Base-by-base conservation (phyloP, 2,113 vertebrate species). In the Misgurnus anguillicaudatus region DNA sequence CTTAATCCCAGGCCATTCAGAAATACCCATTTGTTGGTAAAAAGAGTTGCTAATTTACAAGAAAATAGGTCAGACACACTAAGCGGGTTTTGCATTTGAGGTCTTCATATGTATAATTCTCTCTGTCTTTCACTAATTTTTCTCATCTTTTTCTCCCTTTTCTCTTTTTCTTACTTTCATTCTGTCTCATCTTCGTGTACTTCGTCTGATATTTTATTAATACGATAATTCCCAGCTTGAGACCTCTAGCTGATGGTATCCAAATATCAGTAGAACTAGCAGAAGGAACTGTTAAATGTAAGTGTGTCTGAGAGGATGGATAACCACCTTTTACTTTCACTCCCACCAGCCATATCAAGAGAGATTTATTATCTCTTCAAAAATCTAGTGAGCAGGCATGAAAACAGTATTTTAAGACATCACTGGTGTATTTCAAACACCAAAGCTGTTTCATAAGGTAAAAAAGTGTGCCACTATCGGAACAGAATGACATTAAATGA, bases 201-300 rank as follows among this genome's bases (percentile, higher is more conserved):
- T 89, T 86, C 75, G 82, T 80, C 85, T 87, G 87, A 89, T 89
- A 85, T 87, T 83, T 90, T 89, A 91, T 90, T 83, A 73, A 91
- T 86, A 82, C 80, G 68, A 75, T 7, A 57, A 81, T 85, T 85
- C 84, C 86, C 80, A 81, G 63, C 84, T 81, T 31, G 58, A 57
- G 78, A 57, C 9, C n/a, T 75, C 64, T 63, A 68, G 81, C 75
- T 85, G 82, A 62, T 38, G 86, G 83, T 87, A 87, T 90, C 89
- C 86, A 88, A 86, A 84, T 79, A 83, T 80, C 78, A 65, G n/a
- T 31, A 79, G 78, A 77, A 81, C 76, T 88, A 85, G 89, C 89
- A 90, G 86, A 85, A 86, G 87, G 84, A 82, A 80, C 78, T 80
- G 82, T 81, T 51, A 84, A 84, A 85, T 82, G 70, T 83, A 61